phyloP scores from a whole-genome alignment of 2,888 invertebrate species.

The Clunio marinus region DNA sequence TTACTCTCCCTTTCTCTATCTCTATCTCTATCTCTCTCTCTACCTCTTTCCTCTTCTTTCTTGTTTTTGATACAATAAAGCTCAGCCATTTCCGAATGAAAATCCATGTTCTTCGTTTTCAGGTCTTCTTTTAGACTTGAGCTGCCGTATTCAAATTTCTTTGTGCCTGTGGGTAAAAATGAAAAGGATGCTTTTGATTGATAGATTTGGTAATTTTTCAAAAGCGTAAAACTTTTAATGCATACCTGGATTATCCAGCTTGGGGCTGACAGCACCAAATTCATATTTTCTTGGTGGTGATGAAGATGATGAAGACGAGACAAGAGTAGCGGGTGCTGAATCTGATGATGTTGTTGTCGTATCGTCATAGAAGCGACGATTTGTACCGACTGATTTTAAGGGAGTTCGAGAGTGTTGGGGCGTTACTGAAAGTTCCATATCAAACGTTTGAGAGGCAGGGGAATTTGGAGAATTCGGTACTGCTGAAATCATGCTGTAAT shows the following conservation, averaged over 20 bases:
- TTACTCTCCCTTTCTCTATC: too few relatives aligned
- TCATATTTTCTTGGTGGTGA: constrained; percentile 60
- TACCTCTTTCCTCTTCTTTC: too few relatives aligned
- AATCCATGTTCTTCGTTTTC: constrained; percentile 16
- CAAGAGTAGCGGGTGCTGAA: constrained; percentile 56
- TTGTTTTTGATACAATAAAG: constrained; percentile 13
- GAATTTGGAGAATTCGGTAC: constrained; percentile 48
- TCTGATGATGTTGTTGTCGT: constrained; percentile 40
- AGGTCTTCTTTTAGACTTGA: background rate
- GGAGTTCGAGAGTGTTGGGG: constrained; percentile 1
- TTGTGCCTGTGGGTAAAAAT: constrained; percentile 1
- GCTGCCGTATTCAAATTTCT: constrained; percentile 32
- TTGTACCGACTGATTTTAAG: constrained; percentile 42
- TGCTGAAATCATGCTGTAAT: constrained; percentile 41
- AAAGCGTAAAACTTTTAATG: too few relatives aligned
- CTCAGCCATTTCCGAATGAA: background rate
- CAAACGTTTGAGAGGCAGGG: constrained; percentile 41
- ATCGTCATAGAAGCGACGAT: constrained; percentile 47
- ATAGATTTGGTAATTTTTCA: background rate
- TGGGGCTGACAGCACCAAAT: constrained; percentile 53
- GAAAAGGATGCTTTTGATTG: background rate
- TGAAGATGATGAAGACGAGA: too few relatives aligned
- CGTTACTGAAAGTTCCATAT: constrained; percentile 13
- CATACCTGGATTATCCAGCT: constrained; percentile 41
- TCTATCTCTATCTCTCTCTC: too few relatives aligned